Evolutionary conservation across 2,113 vertebrate genomes (phyloP).

Genomic region (Strigops habroptila): DNA sequence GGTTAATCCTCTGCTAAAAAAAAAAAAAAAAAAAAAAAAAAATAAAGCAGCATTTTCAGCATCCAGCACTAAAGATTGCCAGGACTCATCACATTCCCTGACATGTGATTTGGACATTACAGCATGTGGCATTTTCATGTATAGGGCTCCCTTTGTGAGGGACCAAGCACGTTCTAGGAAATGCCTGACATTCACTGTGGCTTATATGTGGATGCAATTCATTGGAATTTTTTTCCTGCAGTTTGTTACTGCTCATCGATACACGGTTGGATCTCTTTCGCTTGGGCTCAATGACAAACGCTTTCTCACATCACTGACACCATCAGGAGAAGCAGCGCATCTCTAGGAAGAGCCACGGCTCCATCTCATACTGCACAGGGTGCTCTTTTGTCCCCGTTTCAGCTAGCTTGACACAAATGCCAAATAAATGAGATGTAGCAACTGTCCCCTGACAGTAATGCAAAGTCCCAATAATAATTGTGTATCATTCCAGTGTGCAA

Average conservation of each 20-base stretch:
- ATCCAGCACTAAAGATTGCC: not conserved
- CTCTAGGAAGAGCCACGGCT: not conserved
- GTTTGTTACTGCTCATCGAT: not conserved
- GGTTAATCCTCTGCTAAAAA: not conserved
- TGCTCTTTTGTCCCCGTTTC: not conserved
- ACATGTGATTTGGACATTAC: not conserved
- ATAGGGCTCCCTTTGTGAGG: not conserved
- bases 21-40: not conserved
- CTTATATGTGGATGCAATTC: not conserved
- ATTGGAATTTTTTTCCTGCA: not conserved
- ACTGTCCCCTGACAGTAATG: rapidly evolving
- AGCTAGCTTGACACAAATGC: not conserved
- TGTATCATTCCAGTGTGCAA: rapidly evolving
- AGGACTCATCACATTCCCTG: slow-evolving; percentile 16
- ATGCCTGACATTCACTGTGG: not conserved
- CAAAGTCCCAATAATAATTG: not conserved
- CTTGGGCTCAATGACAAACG: not conserved
- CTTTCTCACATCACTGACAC: not conserved
- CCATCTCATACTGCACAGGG: not conserved
- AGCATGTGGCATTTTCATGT: not conserved
- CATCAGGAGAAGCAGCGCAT: not conserved
- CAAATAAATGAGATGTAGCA: rapidly evolving
- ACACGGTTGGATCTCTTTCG: not conserved
- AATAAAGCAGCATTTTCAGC: not conserved
- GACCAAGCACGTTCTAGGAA: not conserved